Conservation (phyloP, 1,140 invertebrate species). For the Holcopasites calliopsidis region DNA sequence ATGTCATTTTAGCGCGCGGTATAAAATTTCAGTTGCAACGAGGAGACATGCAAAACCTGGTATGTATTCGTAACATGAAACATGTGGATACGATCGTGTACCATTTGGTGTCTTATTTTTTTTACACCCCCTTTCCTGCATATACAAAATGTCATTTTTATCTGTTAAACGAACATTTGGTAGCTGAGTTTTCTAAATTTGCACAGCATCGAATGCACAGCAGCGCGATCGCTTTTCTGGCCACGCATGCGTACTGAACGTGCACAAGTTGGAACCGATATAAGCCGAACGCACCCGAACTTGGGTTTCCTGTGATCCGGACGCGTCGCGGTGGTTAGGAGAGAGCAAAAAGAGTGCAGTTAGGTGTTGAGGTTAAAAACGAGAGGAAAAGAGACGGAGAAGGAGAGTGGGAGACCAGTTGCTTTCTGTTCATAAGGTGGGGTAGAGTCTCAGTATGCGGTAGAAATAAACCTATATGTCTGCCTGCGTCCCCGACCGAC, state of each 20-base stretch:
- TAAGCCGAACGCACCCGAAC: constrained; percentile 29
- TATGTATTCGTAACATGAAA: constrained; percentile 17
- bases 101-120: too few species aligned
- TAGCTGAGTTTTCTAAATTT: neutral
- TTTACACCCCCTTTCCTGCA: neutral
- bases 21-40: neutral
- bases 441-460: constrained; percentile 61
- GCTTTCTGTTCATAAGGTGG: constrained; percentile 36
- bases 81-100: neutral
- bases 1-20: neutral
- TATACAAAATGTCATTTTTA: neutral
- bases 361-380: constrained; percentile 36
- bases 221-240: neutral
- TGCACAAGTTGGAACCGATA: constrained; percentile 15
- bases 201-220: neutral
- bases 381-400: neutral
- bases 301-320: constrained; percentile 3
- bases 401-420: constrained; percentile 37
- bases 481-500: constrained; percentile 62
- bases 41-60: neutral
- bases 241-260: constrained; percentile 28
- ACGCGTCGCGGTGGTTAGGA: constrained; percentile 27
- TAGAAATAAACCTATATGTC: constrained; percentile 47
- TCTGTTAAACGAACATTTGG: neutral
- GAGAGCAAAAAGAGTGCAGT: constrained; percentile 43